phyloP scores from a whole-genome alignment of 2,888 invertebrate species.

The Hymenopus coronatus region DNA sequence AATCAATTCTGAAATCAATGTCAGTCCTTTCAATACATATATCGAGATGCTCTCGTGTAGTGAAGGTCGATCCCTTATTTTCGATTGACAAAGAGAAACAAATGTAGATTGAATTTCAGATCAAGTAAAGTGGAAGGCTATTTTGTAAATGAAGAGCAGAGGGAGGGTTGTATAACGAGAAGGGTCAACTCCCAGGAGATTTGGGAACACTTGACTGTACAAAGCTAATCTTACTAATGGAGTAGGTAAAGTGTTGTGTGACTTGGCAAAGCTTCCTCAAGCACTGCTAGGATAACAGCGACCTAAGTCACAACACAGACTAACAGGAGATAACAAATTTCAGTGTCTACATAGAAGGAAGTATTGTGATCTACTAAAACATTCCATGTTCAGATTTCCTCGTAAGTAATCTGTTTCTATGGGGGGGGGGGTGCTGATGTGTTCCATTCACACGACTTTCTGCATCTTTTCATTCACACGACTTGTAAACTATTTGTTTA shows the following conservation, averaged over 20 bases:
- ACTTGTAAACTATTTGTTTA: too few species aligned
- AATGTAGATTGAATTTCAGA: neutral
- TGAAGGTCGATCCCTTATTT: neutral
- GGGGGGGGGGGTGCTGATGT: too few species aligned
- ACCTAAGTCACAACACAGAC: neutral
- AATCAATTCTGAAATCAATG: too few species aligned
- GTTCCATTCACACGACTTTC: too few species aligned
- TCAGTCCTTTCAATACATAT: too few species aligned
- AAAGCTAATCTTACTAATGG: conserved; percentile 14
- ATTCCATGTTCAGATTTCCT: too few species aligned
- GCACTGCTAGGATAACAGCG: neutral
- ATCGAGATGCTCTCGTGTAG: too few species aligned
- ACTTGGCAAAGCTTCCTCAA: neutral
- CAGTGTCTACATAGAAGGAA: too few species aligned
- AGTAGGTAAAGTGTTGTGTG: conserved; percentile 19
- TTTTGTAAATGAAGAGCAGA: neutral
- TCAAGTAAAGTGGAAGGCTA: neutral
- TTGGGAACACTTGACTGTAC: conserved; percentile 2
- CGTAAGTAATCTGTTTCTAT: too few species aligned
- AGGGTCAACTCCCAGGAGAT: neutral
- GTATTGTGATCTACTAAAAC: too few species aligned
- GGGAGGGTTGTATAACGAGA: neutral
- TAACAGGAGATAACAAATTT: too few species aligned
- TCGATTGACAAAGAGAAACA: neutral
- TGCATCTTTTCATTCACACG: too few species aligned